phyloP scores from a whole-genome alignment of 37 sponge, comb jelly and placozoan genomes.

The Amphimedon queenslandica region DNA sequence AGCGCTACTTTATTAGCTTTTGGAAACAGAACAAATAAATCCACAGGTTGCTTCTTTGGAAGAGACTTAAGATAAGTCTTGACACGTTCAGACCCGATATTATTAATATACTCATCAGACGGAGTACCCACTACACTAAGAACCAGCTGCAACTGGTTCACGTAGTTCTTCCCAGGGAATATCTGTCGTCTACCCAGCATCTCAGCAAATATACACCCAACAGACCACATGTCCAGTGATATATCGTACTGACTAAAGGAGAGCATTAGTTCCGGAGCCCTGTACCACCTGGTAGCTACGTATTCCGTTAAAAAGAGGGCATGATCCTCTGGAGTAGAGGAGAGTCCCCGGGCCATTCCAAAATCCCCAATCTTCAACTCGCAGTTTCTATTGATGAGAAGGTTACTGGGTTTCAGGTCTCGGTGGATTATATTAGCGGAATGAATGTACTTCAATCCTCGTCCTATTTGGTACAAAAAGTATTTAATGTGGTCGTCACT shows the following conservation, averaged over 20 bases:
- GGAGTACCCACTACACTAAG: constrained; percentile 89
- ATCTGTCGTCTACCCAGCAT: constrained; percentile 80
- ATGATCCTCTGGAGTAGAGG: constrained; percentile 79
- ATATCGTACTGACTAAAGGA: constrained; percentile 75
- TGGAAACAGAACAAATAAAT: constrained; percentile 66
- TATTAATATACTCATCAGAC: constrained; percentile 48
- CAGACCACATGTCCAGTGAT: constrained; percentile 88
- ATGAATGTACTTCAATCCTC: constrained; percentile 93
- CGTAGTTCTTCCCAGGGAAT: constrained; percentile 85
- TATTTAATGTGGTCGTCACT: constrained; percentile 90
- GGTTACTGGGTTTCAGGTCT: constrained; percentile 89
- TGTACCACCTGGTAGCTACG: constrained; percentile 94
- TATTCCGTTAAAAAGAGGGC: constrained; percentile 90
- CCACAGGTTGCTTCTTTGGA: constrained; percentile 49
- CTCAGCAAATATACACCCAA: constrained; percentile 89
- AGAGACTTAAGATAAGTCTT: constrained; percentile 66
- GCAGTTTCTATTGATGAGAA: constrained; percentile 82
- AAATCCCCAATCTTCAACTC: constrained; percentile 83
- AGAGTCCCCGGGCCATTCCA: constrained; percentile 73
- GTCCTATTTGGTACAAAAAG: constrained; percentile 84
- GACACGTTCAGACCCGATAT: constrained; percentile 70
- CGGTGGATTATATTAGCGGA: constrained; percentile 89
- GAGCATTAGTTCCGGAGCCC: constrained; percentile 95
- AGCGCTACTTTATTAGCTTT: constrained; percentile 42
- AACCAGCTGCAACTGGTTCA: constrained; percentile 83